Conservation (phyloP, 1,140 invertebrate genomes). For the silkworm (Bombyx mori) region DNA sequence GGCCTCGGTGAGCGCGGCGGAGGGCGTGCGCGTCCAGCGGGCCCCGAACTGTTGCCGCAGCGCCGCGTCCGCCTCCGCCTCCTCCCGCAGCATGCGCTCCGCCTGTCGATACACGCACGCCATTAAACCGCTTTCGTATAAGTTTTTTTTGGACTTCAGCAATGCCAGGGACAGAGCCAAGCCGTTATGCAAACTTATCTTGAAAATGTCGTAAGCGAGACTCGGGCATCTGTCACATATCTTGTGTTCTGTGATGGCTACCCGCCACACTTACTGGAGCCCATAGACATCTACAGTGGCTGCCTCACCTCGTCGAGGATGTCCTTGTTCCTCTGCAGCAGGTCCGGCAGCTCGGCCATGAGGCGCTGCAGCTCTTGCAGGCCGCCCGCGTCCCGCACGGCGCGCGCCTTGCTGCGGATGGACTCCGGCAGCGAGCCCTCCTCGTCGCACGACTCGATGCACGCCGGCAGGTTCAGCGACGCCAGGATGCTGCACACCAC, state of each 20-base stretch:
- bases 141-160: no score
- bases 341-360: constrained; percentile 88
- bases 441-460: constrained; percentile 81
- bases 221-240: no score
- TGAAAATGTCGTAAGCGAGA: no score
- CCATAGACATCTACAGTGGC: no score
- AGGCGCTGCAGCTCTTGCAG: constrained; percentile 73
- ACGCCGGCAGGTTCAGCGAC: constrained; percentile 94
- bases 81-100: constrained; percentile 90
- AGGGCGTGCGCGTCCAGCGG: constrained; percentile 92
- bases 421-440: constrained; percentile 89
- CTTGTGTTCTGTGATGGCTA: no score
- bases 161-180: no score
- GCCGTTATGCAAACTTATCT: no score
- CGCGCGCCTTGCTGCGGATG: constrained; percentile 87
- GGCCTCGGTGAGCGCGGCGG: constrained; percentile 89
- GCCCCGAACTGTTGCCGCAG: constrained; percentile 92
- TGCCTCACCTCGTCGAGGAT: constrained; percentile 90
- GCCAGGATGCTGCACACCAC: constrained; percentile 80
- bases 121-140: no score
- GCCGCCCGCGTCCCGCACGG: constrained; percentile 80
- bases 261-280: no score
- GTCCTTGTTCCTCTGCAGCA: constrained; percentile 93
- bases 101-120: constrained; percentile 40
- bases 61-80: constrained; percentile 91